Evolutionary conservation across 2,113 vertebrate genomes (phyloP), one percentile per base, ranked within the genome.

Genomic region (Alligator mississippiensis): DNA sequence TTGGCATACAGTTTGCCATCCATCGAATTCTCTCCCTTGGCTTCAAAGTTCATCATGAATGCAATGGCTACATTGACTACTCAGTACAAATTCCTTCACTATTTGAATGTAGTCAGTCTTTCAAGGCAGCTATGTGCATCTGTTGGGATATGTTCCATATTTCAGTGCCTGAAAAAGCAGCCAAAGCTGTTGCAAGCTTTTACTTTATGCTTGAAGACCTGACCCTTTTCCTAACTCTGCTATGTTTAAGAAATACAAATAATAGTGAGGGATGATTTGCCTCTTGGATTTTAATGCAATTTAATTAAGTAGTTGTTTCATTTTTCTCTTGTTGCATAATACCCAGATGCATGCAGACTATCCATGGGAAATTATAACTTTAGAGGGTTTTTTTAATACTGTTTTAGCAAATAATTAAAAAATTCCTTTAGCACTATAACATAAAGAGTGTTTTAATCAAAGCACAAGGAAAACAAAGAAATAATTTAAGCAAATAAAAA

Each of bases 171-270:
- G 54, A 96, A 60, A 7, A 96, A 96, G 21, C 58, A 87, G 55
- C 97, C 97, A 61, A 96, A 95, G 47, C 76, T 95, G 61, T 97
- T 97, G 59, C 97, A 97, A 58, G 95, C 93, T 90, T 90, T 95
- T 12, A 87, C 90, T 3, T 90, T 92, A 89, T 97, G 97, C 21
- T 92, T 82, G 76, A 98, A 97, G 59, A 97, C 83, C 4, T 96
- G 94, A 64, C 82, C 96, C 34, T 86, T 93, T 25, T 94, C 87
- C 88, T 97, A 98, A 17, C 90, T 77, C 17, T 96, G 64, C 62
- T 92, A 97, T 98, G 83, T 34, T 60, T 9, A 90, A 47, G 59
- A 24, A 88, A 77, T 47, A 77, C 76, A 24, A 84, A 60, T 54
- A 12, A 57, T 9, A 22, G 14, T 70, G 54, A 85, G 11, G 5